phyloP scores from a whole-genome alignment of 2,113 vertebrate genomes.

The Petroica traversi region DNA sequence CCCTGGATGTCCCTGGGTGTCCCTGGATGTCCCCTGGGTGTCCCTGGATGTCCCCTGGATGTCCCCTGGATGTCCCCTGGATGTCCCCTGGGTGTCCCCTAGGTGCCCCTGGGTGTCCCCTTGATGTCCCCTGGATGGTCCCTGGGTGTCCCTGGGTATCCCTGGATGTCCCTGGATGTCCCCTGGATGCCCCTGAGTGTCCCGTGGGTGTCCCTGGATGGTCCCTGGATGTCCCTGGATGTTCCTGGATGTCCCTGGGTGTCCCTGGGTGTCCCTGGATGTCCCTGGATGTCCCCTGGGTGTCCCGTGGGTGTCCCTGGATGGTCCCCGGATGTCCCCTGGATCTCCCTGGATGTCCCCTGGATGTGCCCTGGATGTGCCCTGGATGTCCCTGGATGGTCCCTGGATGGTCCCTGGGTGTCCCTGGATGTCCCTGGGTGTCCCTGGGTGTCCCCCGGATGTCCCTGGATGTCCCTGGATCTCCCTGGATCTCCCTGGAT shows the following conservation, averaged over 20 bases:
- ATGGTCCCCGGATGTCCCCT: no score
- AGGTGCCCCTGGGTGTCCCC: neutral
- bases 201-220: no score
- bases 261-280: neutral
- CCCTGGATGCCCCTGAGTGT: neutral
- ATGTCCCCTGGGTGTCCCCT: neutral
- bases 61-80: neutral
- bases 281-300: neutral
- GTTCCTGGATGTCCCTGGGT: neutral
- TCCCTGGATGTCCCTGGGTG: neutral
- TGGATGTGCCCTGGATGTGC: neutral
- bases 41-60: neutral
- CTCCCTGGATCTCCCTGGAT: neutral
- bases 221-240: no score
- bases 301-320: neutral
- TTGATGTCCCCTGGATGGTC: neutral
- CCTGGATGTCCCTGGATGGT: neutral
- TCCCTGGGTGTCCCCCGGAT: neutral
- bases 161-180: neutral
- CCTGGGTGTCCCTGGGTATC: neutral
- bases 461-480: conserved; percentile 1
- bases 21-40: neutral
- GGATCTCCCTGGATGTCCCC: neutral
- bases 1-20: neutral
- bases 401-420: no score